phyloP scores from a whole-genome alignment of 2,888 invertebrate species.

The Tenthredo mesomela region DNA sequence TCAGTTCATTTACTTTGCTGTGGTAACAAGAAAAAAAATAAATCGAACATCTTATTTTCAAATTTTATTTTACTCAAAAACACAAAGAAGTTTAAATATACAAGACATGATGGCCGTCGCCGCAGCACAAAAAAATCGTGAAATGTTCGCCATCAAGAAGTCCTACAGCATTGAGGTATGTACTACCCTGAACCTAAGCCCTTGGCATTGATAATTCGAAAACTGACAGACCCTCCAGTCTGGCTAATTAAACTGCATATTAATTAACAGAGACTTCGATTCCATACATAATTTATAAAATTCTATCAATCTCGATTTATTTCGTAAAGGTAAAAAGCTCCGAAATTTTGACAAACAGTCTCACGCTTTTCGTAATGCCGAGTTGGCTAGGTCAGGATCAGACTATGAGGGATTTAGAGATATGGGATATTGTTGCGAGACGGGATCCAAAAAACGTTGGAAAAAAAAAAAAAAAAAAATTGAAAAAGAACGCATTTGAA shows the following conservation, averaged over 20 bases:
- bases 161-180: slow-evolving; percentile 97
- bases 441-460: neutral
- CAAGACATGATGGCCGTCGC: slow-evolving; percentile 90
- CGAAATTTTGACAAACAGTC: neutral
- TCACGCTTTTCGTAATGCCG: neutral
- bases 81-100: neutral
- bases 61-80: neutral
- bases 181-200: neutral
- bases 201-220: neutral
- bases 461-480: neutral
- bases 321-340: neutral
- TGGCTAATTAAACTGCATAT: neutral
- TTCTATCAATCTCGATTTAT: neutral
- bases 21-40: neutral
- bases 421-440: neutral
- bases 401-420: neutral
- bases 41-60: neutral
- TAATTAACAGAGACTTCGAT: slow-evolving; percentile 15
- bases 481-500: neutral
- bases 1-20: neutral
- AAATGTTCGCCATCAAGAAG: slow-evolving; percentile 98
- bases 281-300: neutral
- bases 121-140: slow-evolving; percentile 95
- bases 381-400: slow-evolving; percentile 22
- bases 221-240: too few species aligned